Conservation (phyloP, 2,113 vertebrate genomes). For the Leptocoma aspasia region DNA sequence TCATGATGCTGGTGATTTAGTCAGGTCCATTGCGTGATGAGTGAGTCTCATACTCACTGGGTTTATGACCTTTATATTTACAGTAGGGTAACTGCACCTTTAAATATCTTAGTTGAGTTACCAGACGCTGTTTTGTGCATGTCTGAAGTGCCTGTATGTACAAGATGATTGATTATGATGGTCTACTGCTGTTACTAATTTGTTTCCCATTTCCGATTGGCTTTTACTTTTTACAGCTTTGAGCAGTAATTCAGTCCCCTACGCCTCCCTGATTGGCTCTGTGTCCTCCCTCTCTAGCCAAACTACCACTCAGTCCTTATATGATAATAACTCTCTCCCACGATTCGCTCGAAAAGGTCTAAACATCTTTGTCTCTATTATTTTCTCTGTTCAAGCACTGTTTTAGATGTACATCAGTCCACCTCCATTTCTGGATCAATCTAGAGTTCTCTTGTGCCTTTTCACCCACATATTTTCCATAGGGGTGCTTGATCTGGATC, state of each 20-base stretch:
- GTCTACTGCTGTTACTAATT: conserved; percentile 80
- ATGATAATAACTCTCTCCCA: conserved; percentile 87
- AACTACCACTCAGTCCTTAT: conserved; percentile 82
- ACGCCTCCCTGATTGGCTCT: conserved; percentile 84
- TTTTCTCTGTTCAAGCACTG: conserved; percentile 80
- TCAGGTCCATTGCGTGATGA: neutral
- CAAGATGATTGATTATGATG: conserved; percentile 64
- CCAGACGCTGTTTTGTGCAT: conserved; percentile 65
- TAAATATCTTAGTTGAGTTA: conserved; percentile 12
- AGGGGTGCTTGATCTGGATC: conserved; percentile 79
- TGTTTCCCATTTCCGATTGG: conserved; percentile 82
- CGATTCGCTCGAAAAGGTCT: conserved; percentile 83
- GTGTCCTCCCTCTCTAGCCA: conserved; percentile 87
- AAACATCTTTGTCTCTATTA: conserved; percentile 84
- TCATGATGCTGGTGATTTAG: neutral
- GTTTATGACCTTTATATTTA: conserved; percentile 13
- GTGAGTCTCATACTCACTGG: neutral
- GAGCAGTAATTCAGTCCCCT: conserved; percentile 85
- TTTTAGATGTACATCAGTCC: conserved; percentile 78
- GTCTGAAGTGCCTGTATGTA: conserved; percentile 61
- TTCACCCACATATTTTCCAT: conserved; percentile 60
- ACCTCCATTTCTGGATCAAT: conserved; percentile 70
- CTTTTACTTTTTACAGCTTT: conserved; percentile 85
- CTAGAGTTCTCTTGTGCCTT: conserved; percentile 63
- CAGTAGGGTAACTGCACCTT: conserved; percentile 9